Evolutionary conservation across 2,113 vertebrate species (phyloP).

Genomic region (mouse (Mus musculus)): GRCm39 chr3:151277001-151277500

Average conservation of each 20-base stretch:
- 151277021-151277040: background rate
- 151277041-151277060: background rate
- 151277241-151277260: background rate
- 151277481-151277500: no score
- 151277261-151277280: conserved; percentile 9
- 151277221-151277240: conserved; percentile 1
- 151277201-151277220: background rate
- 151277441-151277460: no score
- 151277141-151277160: background rate
- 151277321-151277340: conserved; percentile 11
- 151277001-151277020: background rate
- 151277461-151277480: no score
- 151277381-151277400: no score
- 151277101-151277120: no score
- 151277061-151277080: background rate
- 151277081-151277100: background rate
- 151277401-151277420: no score
- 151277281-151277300: conserved; percentile 5
- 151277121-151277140: background rate
- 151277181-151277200: conserved; percentile 1
- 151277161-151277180: background rate
- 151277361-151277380: background rate
- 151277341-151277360: conserved; percentile 16
- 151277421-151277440: no score
- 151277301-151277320: background rate